Evolutionary conservation across 2,113 vertebrate genomes (phyloP), one percentile per base, ranked within the genome.

Genomic region (Lates calcarifer): DNA sequence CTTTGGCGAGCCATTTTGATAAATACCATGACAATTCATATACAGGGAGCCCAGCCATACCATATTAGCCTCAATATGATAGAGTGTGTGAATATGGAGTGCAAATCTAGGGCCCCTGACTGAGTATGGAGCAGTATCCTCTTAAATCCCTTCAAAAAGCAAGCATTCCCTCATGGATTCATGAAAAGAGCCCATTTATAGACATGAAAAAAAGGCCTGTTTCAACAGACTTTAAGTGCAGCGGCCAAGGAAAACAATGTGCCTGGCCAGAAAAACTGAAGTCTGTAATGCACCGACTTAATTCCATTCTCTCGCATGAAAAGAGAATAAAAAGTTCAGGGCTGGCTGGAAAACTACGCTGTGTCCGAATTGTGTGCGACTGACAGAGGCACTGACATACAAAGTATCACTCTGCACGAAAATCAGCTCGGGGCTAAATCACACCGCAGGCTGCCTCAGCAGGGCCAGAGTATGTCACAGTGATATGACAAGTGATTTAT

Each of bases 121-220:
- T 82, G 77, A 80, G 85, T 74, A 65, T 20, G 63, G 56, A 43
- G 76, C 85, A 72, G 83, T 78, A 91, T 91, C 88, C 89, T 89
- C 89, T 74, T 89, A 89, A 92, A 90, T 79, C 82, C 81, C 71
- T 83, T 87, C 87, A 87, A 79, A 91, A 86, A 88, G 85, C 84
- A 77, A 88, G 83, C 82, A 43, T 85, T 91, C 92, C 90, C 85
- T 88, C 77, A 77, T 90, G 90, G 67, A 93, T 92, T 89, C 89
- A 89, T 93, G 91, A 93, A 93, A 93, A 91, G 90, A 90, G 81
- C 82, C 89, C 90, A 94, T 94, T 93, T 93, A 93, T 92, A 93
- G 90, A 88, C 87, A 87, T 82, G 84, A 91, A 87, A 91, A 88
- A 87, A 90, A 60, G 47, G 64, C 49, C 84, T 29, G 71, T 90